A percentile compares a stretch with the other conserved stretches of the same genome.
phyloP scores from a whole-genome alignment of 2,797 vertebrate genomes.

The Sus cebifrons region DNA sequence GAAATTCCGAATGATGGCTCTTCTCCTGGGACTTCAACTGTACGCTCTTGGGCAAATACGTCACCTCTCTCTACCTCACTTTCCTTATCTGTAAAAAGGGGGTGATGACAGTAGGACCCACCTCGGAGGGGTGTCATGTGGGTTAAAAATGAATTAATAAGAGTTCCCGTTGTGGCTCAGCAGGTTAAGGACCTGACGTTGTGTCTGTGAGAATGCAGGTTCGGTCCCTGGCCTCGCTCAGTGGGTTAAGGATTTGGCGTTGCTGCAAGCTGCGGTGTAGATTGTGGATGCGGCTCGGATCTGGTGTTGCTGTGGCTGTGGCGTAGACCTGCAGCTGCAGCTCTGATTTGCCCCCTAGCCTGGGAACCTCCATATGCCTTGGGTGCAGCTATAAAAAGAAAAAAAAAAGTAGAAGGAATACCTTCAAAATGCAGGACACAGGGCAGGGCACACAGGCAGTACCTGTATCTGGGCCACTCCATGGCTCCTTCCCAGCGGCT shows the following conservation, averaged over 20 bases:
- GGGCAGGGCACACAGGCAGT: accelerated
- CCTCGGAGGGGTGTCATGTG: neutral
- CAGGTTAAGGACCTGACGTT: too few species aligned
- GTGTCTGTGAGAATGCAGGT: too few species aligned
- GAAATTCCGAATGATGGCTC: neutral
- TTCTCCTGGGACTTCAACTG: neutral
- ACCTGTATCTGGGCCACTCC: neutral
- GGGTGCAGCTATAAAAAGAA: neutral
- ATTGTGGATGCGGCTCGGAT: too few species aligned
- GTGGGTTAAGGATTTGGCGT: too few species aligned
- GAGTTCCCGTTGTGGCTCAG: too few species aligned
- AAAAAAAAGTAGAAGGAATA: neutral
- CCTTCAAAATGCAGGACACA: neutral
- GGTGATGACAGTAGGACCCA: neutral
- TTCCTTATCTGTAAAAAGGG: neutral
- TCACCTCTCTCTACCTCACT: neutral
- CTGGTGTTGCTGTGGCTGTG: too few species aligned
- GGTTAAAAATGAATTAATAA: neutral
- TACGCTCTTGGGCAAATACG: neutral
- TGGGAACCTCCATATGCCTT: too few species aligned
- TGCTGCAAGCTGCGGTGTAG: too few species aligned
- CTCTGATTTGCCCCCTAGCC: too few species aligned
- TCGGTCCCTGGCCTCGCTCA: too few species aligned
- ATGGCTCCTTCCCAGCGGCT: neutral
- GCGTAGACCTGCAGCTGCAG: too few species aligned